Evolutionary conservation across 2,888 invertebrate species (phyloP).

Genomic region (Euclidia mi): DNA sequence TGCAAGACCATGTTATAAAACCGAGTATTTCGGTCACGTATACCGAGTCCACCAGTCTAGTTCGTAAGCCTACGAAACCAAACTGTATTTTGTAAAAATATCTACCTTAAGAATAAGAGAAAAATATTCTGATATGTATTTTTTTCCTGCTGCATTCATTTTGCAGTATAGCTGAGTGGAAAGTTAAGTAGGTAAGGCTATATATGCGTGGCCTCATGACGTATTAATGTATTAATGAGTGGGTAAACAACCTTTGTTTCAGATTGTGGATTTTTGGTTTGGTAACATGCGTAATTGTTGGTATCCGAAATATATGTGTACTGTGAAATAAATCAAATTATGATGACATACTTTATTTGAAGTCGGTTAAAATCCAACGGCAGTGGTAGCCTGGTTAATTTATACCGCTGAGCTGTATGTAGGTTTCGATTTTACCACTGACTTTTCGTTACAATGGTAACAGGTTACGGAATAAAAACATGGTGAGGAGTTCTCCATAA

Average conservation of each 20-base stretch:
- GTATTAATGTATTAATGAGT: constrained; percentile 5
- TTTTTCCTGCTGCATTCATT: constrained; percentile 16
- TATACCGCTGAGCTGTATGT: no score
- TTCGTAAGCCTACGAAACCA: constrained; percentile 9
- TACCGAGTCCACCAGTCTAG: constrained; percentile 42
- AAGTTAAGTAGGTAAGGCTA: constrained; percentile 9
- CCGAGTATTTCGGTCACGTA: constrained; percentile 49
- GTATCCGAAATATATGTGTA: no score
- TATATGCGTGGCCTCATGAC: neutral
- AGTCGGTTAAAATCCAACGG: no score
- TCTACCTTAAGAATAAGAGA: constrained; percentile 33
- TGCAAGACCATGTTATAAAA: constrained; percentile 17
- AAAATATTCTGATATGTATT: constrained; percentile 30
- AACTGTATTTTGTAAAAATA: constrained; percentile 37
- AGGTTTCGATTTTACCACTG: no score
- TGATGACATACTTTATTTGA: no score
- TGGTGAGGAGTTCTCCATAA: no score
- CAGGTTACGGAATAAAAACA: no score
- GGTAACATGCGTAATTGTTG: no score
- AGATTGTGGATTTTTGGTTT: neutral
- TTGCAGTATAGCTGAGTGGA: constrained; percentile 11
- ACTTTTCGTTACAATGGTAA: no score
- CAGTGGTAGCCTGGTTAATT: no score
- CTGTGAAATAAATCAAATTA: no score
- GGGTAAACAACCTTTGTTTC: neutral